A percentile compares a stretch with the other conserved stretches of the same genome.
Conservation (phyloP, 35 echinoderm and acorn worm genomes). For the Ptychodera flava region DNA sequence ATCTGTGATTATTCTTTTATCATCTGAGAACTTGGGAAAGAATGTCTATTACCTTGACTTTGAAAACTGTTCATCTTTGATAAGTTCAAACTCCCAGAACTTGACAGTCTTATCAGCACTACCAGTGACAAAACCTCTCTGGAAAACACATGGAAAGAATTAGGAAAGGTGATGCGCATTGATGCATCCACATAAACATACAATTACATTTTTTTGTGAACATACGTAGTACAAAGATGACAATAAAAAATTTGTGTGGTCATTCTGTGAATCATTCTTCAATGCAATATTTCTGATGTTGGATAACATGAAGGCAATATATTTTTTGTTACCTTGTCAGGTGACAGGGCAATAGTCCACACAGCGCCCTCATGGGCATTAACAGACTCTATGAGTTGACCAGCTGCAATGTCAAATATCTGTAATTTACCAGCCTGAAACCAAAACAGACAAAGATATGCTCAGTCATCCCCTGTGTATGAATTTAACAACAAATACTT, state of each 20-base stretch:
- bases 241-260: too few species aligned
- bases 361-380: slow-evolving; percentile 86
- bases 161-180: background rate
- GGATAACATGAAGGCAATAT: too few species aligned
- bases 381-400: slow-evolving; percentile 38
- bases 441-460: slow-evolving; percentile 13
- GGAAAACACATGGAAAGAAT: slow-evolving; percentile 19
- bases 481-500: too few species aligned
- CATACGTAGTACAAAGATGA: too few species aligned
- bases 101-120: slow-evolving; percentile 92
- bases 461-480: too few species aligned
- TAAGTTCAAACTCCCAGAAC: slow-evolving; percentile 97
- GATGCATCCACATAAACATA: background rate
- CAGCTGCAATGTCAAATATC: slow-evolving; percentile 87
- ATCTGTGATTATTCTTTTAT: too few species aligned
- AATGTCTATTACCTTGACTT: slow-evolving; percentile 20
- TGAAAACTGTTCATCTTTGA: slow-evolving; percentile 39
- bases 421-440: slow-evolving; percentile 70
- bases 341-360: slow-evolving; percentile 74
- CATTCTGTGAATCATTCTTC: too few species aligned
- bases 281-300: too few species aligned
- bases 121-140: slow-evolving; percentile 92
- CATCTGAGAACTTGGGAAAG: too few species aligned
- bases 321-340: slow-evolving; percentile 97
- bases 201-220: background rate